A percentile compares a stretch with the other conserved stretches of the same genome.
phyloP scores from a whole-genome alignment of 2,797 vertebrate genomes.

The Synanceia verrucosa region DNA sequence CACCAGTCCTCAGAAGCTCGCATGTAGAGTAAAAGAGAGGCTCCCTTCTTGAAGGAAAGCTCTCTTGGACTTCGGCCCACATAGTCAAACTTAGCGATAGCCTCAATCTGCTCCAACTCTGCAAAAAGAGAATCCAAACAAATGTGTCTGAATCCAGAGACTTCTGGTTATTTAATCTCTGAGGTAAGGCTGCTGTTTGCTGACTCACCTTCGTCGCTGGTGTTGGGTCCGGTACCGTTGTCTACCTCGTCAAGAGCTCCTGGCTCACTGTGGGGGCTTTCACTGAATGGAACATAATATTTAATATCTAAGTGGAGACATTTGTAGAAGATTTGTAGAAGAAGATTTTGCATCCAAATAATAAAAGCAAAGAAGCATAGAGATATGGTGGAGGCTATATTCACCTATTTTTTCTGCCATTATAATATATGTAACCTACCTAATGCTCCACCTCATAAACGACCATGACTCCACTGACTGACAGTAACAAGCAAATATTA shows the following conservation, averaged over 20 bases:
- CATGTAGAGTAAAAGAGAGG: conserved; percentile 93
- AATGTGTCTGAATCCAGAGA: background rate
- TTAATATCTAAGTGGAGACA: too few relatives aligned
- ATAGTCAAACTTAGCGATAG: conserved; percentile 98
- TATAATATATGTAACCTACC: too few relatives aligned
- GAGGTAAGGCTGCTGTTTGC: background rate
- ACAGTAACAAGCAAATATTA: background rate
- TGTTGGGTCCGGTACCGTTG: conserved; percentile 94
- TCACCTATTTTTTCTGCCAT: too few relatives aligned
- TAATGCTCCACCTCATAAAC: too few relatives aligned
- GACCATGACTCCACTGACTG: too few relatives aligned
- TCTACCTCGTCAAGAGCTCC: conserved; percentile 93
- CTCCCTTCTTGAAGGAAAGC: conserved; percentile 98
- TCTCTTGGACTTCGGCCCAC: conserved; percentile 91
- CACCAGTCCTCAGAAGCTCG: conserved; percentile 98
- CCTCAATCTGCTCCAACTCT: conserved; percentile 99
- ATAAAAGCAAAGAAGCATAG: too few relatives aligned
- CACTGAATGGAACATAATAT: conserved; percentile 71
- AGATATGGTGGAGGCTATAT: too few relatives aligned
- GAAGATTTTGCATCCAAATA: background rate
- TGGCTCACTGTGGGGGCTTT: conserved; percentile 94
- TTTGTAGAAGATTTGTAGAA: too few relatives aligned
- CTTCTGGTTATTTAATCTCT: background rate
- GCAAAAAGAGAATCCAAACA: conserved; percentile 34
- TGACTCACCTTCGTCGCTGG: conserved; percentile 91